Conservation (phyloP, 2,888 invertebrate species). For the Andrena bicolor region DNA sequence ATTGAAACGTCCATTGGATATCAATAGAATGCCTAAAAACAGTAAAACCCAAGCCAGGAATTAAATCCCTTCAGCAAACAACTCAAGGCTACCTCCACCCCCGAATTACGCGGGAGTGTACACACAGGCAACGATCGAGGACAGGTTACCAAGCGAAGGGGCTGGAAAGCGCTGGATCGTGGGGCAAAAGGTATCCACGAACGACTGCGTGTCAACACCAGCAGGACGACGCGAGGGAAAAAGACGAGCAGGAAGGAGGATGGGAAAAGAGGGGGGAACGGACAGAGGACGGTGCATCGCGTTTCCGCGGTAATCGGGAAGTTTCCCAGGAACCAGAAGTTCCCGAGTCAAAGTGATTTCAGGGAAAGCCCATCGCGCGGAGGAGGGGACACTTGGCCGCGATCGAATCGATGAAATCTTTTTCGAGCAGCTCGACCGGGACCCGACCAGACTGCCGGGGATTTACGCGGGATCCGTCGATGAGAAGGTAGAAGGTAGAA, state of each 20-base stretch:
- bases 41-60: background rate
- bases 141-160: background rate
- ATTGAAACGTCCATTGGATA: background rate
- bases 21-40: background rate
- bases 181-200: background rate
- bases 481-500: conserved; percentile 67
- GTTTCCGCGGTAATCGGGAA: conserved; percentile 64
- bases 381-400: conserved; percentile 56
- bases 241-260: background rate
- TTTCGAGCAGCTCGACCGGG: conserved; percentile 59
- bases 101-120: background rate
- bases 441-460: conserved; percentile 60
- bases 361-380: conserved; percentile 11
- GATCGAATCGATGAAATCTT: conserved; percentile 70
- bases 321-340: conserved; percentile 62
- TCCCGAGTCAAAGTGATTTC: conserved; percentile 65
- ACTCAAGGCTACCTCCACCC: background rate
- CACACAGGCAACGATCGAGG: conserved; percentile 8
- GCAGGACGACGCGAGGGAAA: background rate
- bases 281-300: conserved; percentile 36
- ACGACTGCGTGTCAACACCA: background rate
- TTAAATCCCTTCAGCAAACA: background rate
- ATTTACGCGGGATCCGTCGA: conserved; percentile 65
- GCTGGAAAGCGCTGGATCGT: background rate
- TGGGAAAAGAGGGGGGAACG: background rate